Evolutionary conservation across 2,797 vertebrate species (phyloP), one percentile per base, ranked within the genome.

Genomic region (Hoplostethus mediterraneus): DNA sequence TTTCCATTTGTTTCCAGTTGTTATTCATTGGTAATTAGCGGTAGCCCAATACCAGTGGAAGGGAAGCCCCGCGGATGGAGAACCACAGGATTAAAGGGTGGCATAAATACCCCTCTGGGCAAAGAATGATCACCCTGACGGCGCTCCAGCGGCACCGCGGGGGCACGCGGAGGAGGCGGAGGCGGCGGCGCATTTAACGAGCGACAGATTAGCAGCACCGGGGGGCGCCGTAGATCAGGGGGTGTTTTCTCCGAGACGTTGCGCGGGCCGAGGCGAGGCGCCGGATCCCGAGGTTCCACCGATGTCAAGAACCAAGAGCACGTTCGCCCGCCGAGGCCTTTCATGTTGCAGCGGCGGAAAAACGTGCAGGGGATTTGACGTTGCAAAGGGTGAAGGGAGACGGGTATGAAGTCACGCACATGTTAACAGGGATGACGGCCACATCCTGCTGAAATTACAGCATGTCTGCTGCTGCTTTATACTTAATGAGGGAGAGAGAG

Each of bases 11-110:
- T 90, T 92, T 91, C 88, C 81, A 89, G 78, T 83, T 90, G 71
- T 86, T 87, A 88, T 86, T 90, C 90, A 80, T 84, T 79, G 71
- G 84, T 88, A 93, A 93, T 93, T 95, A 93, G 93, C 91, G 92
- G 93, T 93, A 92, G 87, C 84, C 90, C 90, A 84, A 90, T 86
- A 91, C 89, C 83, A 90, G 78, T 83, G 87, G 81, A 90, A 93
- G 90, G 89, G 85, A 93, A 92, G 85, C 86, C 91, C 85, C 49
- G 56, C 81, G 72, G 81, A 89, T 66, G 78, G 65, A 90, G 83
- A 84, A 87, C 84, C 87, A 79, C 86, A 83, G 79, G 40, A 40
- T 90, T 87, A 86, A 79, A 83, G 79, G 87, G 87, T 87, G 82
- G 86, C 80, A 77, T 89, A 91, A 92, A 89, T 88, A 80, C 78